These are phyloP conservation scores for Biston betularia DNA, from an alignment of 2,888 invertebrate species.

Conservation along the genomic window DNA sequence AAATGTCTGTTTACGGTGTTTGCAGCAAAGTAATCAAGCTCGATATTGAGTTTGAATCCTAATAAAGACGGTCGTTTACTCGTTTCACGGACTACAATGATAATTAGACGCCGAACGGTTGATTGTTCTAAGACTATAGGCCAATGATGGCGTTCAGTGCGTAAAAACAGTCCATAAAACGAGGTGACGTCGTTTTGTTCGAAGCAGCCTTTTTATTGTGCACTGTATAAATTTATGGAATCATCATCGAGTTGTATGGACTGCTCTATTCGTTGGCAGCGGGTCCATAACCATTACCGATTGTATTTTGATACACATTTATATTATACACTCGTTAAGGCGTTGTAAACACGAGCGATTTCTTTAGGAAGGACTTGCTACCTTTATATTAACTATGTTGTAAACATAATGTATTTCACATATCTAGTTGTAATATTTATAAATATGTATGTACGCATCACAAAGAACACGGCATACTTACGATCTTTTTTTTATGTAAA, in stretches of 20 bases:
- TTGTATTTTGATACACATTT: constrained; percentile 79
- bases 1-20: constrained; percentile 56
- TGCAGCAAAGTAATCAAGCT: constrained; percentile 48
- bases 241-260: constrained; percentile 84
- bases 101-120: constrained; percentile 38
- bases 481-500: too few species aligned
- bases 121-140: constrained; percentile 63
- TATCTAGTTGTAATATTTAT: too few species aligned
- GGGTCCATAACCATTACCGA: constrained; percentile 82
- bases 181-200: constrained; percentile 82
- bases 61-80: constrained; percentile 64
- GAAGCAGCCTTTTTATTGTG: constrained; percentile 79
- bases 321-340: constrained; percentile 75
- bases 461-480: too few species aligned
- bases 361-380: constrained; percentile 36
- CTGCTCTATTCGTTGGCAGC: constrained; percentile 76
- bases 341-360: constrained; percentile 49
- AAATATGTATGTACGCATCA: too few species aligned
- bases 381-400: constrained; percentile 40
- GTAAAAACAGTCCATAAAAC: constrained; percentile 72
- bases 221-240: constrained; percentile 85
- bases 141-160: constrained; percentile 68
- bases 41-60: constrained; percentile 60
- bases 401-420: constrained; percentile 41
- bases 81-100: constrained; percentile 74